Conservation (phyloP, 2,113 vertebrate genomes). For the Globicephala melas region DNA sequence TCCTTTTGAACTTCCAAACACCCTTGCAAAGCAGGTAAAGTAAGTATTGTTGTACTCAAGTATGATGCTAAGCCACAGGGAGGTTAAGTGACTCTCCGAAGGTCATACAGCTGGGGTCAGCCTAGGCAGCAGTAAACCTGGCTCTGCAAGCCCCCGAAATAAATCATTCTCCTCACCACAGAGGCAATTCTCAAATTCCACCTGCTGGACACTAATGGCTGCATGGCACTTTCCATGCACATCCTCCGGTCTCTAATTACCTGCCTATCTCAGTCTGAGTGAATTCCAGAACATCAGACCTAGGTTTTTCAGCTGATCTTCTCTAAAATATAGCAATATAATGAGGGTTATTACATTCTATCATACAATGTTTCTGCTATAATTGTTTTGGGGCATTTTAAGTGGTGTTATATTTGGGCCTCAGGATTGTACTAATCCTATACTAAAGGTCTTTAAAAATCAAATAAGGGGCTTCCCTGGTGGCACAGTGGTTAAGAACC, state of each 20-base stretch:
- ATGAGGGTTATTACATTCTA: neutral
- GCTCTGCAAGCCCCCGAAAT: neutral
- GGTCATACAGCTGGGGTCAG: neutral
- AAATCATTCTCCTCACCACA: constrained; percentile 18
- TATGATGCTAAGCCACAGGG: neutral
- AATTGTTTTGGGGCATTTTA: neutral
- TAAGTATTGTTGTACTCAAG: neutral
- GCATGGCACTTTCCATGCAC: neutral
- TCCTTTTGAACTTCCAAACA: neutral
- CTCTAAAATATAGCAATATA: neutral
- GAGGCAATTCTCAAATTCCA: neutral
- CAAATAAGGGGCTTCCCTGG: neutral
- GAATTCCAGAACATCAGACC: constrained; percentile 19
- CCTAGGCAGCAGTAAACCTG: neutral
- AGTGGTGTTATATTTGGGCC: neutral
- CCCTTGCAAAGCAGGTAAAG: neutral
- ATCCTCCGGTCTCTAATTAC: constrained; percentile 17
- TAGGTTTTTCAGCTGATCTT: constrained; percentile 11
- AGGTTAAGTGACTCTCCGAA: neutral
- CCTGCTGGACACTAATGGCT: neutral
- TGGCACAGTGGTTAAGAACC: too few species aligned
- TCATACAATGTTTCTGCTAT: neutral
- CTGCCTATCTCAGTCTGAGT: neutral
- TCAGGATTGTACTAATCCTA: neutral
- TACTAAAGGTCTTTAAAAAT: constrained; percentile 10